These are phyloP conservation scores for Aspidapion aeneum DNA, from an alignment of 2,888 invertebrate genomes.

Conservation along the genomic window DNA sequence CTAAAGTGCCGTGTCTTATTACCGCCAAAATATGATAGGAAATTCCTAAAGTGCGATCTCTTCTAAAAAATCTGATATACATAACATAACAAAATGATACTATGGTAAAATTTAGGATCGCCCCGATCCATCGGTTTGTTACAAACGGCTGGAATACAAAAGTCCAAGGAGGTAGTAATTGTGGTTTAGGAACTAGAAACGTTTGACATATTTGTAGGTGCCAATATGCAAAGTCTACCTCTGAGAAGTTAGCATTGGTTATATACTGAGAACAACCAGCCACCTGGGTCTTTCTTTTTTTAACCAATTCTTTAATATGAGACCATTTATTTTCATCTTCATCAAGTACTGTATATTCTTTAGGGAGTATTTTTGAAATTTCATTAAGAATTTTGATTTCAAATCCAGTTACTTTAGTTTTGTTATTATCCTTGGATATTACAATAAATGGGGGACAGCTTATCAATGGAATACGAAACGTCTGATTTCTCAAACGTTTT, in stretches of 20 bases:
- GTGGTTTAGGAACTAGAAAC: conserved; percentile 36
- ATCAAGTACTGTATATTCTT: conserved; percentile 19
- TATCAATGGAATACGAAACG: background rate
- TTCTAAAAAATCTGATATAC: background rate
- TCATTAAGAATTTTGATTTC: conserved; percentile 30
- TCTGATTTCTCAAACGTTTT: background rate
- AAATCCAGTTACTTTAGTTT: background rate
- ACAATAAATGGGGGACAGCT: background rate
- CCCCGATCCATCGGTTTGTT: conserved; percentile 2
- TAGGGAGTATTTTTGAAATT: conserved; percentile 26
- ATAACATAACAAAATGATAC: background rate
- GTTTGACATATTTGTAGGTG: conserved; percentile 31
- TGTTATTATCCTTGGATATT: background rate
- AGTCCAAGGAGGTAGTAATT: conserved; percentile 28
- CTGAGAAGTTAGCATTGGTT: conserved; percentile 1
- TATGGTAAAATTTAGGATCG: conserved; percentile 1
- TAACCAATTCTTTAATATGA: conserved; percentile 18
- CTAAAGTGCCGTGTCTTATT: conserved; percentile 8
- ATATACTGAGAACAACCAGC: conserved; percentile 34
- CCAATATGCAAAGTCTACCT: conserved; percentile 28
- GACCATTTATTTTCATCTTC: conserved; percentile 22
- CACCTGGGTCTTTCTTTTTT: conserved; percentile 24
- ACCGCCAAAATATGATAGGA: background rate
- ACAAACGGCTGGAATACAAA: conserved; percentile 34
- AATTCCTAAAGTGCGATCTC: background rate